phyloP scores from a whole-genome alignment of 2,113 vertebrate species.

The Bettongia penicillata region DNA sequence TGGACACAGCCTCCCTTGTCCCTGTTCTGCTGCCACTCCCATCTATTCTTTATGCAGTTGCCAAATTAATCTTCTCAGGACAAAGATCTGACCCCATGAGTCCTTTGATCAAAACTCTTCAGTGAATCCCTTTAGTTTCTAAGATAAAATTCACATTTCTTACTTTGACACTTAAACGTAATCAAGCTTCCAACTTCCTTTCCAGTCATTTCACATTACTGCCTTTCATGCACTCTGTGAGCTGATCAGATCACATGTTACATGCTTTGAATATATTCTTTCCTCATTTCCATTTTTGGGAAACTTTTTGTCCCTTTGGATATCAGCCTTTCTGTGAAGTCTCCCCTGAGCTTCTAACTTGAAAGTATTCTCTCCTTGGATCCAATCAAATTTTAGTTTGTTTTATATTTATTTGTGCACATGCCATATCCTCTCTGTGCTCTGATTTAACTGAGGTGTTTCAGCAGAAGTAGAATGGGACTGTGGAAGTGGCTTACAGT shows the following conservation, averaged over 20 bases:
- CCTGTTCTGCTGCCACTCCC: not conserved
- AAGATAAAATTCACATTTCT: not conserved
- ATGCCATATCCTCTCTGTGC: not conserved
- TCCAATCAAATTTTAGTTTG: not conserved
- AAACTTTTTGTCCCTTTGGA: not conserved
- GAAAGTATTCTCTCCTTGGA: not conserved
- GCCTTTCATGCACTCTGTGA: not conserved
- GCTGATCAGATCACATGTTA: not conserved
- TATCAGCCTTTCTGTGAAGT: not conserved
- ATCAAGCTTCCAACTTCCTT: not conserved
- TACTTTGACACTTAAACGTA: not conserved
- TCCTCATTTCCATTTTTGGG: not conserved
- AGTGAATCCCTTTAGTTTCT: not conserved
- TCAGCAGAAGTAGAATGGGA: not conserved
- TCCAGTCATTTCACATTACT: not conserved
- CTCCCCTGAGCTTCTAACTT: not conserved
- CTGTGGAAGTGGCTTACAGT: not conserved
- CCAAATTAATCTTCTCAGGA: not conserved
- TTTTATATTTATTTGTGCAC: not conserved
- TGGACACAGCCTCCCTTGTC: not conserved
- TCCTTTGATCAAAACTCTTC: not conserved
- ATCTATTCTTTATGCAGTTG: not conserved
- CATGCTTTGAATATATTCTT: not conserved
- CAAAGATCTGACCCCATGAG: not conserved
- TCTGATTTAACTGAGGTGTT: not conserved